Evolutionary conservation across 2,113 vertebrate species (phyloP).

Genomic region (Sylvilagus bachmani): DNA sequence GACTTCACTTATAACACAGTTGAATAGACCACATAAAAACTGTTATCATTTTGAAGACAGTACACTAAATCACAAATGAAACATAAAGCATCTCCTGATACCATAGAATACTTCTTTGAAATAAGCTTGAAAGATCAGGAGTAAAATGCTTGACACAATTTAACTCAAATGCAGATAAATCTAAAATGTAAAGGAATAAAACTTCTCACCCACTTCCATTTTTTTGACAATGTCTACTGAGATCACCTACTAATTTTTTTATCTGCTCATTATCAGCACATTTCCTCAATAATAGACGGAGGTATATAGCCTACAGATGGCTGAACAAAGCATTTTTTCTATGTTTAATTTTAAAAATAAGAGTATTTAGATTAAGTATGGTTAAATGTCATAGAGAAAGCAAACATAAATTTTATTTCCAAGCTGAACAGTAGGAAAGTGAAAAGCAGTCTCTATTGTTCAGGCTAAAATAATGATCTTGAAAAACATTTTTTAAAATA

Average conservation of each 20-base stretch:
- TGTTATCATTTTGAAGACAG: neutral
- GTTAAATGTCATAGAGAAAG: slow-evolving; percentile 51
- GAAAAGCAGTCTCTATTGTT: slow-evolving; percentile 26
- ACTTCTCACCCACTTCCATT: neutral
- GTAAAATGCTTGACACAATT: neutral
- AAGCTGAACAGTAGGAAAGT: slow-evolving; percentile 53
- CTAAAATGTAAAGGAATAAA: neutral
- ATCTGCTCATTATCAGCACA: neutral
- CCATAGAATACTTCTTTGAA: neutral
- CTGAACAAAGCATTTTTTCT: slow-evolving; percentile 21
- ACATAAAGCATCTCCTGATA: neutral
- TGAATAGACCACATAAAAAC: neutral
- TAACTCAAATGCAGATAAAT: slow-evolving; percentile 48
- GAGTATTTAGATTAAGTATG: neutral
- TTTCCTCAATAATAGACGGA: slow-evolving; percentile 28
- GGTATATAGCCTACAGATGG: neutral
- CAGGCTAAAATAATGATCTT: slow-evolving; percentile 10
- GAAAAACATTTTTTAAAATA: slow-evolving; percentile 20
- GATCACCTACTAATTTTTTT: neutral
- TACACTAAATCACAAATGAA: neutral
- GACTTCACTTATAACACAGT: neutral
- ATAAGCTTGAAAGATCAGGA: slow-evolving; percentile 30
- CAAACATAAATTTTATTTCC: slow-evolving; percentile 42
- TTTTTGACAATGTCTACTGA: neutral
- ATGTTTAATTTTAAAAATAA: slow-evolving; percentile 40